phyloP scores from a whole-genome alignment of 2,797 vertebrate genomes.

The Argentina silus region DNA sequence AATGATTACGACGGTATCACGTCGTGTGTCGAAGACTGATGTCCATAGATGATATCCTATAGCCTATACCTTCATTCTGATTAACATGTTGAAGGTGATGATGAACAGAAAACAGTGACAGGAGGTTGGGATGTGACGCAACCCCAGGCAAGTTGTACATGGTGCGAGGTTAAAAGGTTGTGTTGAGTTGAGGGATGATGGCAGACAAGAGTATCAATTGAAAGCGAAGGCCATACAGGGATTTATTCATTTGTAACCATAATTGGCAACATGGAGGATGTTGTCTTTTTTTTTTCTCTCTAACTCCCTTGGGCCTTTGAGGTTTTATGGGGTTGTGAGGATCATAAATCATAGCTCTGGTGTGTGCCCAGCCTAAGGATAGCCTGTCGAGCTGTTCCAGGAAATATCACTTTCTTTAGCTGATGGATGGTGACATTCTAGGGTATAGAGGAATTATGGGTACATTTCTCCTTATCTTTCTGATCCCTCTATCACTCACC shows the following conservation, averaged over 20 bases:
- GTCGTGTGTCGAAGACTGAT: neutral
- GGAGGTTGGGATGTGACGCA: neutral
- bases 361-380: conserved; percentile 35
- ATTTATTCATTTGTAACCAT: conserved; percentile 37
- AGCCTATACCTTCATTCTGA: neutral
- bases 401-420: conserved; percentile 42
- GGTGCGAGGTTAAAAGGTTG: conserved; percentile 9
- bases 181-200: conserved; percentile 34
- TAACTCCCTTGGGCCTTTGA: conserved; percentile 20
- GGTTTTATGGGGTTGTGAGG: conserved; percentile 35
- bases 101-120: neutral
- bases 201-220: conserved; percentile 36
- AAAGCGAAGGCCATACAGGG: conserved; percentile 30
- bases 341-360: conserved; percentile 47
- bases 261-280: conserved; percentile 40
- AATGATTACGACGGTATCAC: neutral
- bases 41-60: neutral
- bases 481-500: conserved; percentile 10
- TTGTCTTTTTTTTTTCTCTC: conserved; percentile 43
- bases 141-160: neutral
- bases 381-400: conserved; percentile 43
- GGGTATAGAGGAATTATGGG: conserved; percentile 15
- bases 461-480: conserved; percentile 1
- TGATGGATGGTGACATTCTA: conserved; percentile 46
- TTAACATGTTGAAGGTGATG: neutral